Conservation (phyloP, 2,113 vertebrate genomes). For the Syngnathoides biaculeatus region DNA sequence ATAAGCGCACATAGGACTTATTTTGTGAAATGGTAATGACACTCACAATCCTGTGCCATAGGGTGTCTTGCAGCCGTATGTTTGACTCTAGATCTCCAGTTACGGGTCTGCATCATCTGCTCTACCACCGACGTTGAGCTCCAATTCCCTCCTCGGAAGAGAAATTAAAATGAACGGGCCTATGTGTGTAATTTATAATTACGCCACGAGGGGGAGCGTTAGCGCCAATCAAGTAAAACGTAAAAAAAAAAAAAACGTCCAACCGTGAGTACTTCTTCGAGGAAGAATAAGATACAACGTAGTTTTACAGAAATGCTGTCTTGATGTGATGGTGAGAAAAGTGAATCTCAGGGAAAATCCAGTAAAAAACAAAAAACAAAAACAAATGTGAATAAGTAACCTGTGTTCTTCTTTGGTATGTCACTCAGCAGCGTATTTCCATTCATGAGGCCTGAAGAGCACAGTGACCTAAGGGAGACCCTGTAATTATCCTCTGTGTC, state of each 20-base stretch:
- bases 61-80: constrained; percentile 32
- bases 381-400: constrained; percentile 35
- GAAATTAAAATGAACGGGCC: constrained; percentile 23
- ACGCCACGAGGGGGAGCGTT: constrained; percentile 57
- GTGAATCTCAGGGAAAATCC: neutral
- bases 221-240: constrained; percentile 29
- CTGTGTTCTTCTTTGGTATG: constrained; percentile 48
- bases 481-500: constrained; percentile 70
- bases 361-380: neutral
- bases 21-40: neutral
- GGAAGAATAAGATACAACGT: neutral
- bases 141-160: neutral
- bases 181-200: constrained; percentile 10
- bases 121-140: neutral
- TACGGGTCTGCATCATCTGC: constrained; percentile 6
- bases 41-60: neutral
- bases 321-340: neutral
- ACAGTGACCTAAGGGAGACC: constrained; percentile 70
- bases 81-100: constrained; percentile 54
- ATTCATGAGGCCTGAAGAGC: constrained; percentile 51
- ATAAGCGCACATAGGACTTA: neutral
- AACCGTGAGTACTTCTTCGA: constrained; percentile 10
- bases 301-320: constrained; percentile 12
- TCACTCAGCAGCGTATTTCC: constrained; percentile 52
- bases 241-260: neutral